phyloP scores from a whole-genome alignment of 2,888 invertebrate genomes.

The Theretra japonica region DNA sequence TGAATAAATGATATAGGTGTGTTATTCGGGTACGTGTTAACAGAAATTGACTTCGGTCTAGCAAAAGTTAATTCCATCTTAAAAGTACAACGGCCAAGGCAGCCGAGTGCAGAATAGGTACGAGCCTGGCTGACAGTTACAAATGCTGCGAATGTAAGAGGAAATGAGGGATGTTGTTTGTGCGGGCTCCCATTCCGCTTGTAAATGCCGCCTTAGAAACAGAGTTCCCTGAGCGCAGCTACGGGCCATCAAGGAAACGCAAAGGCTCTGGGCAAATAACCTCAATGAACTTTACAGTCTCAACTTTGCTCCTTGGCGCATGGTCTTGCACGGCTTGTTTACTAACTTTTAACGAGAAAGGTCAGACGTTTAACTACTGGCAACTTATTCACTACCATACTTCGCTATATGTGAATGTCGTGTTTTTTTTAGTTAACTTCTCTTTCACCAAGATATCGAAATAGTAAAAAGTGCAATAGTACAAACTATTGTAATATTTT shows the following conservation, averaged over 20 bases:
- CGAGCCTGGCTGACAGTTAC: conserved; percentile 30
- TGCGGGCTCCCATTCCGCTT: conserved; percentile 42
- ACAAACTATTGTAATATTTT: neutral
- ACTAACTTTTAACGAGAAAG: conserved; percentile 41
- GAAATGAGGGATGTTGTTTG: conserved; percentile 44
- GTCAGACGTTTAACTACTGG: conserved; percentile 15
- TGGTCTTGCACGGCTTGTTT: conserved; percentile 48
- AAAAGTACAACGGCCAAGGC: neutral
- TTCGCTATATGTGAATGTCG: neutral
- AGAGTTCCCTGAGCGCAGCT: conserved; percentile 56
- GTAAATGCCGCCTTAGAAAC: conserved; percentile 44
- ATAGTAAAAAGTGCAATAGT: neutral
- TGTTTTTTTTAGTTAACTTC: neutral
- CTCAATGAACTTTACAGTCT: conserved; percentile 48
- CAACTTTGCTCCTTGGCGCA: conserved; percentile 44
- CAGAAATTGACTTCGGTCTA: neutral
- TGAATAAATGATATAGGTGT: neutral
- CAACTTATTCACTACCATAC: conserved; percentile 10
- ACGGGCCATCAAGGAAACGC: conserved; percentile 57
- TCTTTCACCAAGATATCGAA: neutral
- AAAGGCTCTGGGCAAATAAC: conserved; percentile 62
- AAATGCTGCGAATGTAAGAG: conserved; percentile 34
- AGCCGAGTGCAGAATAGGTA: conserved; percentile 27
- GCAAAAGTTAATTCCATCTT: neutral
- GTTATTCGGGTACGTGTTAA: neutral